Evolutionary conservation across 2,113 vertebrate species (phyloP), one percentile per base, ranked within the genome.

Genomic region (Cepphus grylle): DNA sequence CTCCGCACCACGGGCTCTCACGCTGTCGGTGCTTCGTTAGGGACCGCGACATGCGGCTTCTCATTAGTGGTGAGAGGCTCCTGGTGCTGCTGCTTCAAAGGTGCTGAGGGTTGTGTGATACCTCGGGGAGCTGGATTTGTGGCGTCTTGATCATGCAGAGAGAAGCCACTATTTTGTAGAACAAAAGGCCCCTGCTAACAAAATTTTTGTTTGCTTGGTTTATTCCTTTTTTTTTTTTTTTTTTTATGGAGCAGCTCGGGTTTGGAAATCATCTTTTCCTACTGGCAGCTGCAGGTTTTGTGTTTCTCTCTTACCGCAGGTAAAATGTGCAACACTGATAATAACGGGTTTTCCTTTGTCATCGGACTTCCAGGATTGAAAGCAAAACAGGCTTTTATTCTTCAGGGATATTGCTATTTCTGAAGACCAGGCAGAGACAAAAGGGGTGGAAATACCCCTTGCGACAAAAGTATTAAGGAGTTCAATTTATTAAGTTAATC

Each of bases 401-500:
- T 36, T 58, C n/a, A 17, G 92, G 76, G 96, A 45, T 74, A 32
- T 58, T 27, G 0, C 56, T 49, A 0, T 50, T 90, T 50, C 72
- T 63, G 63, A 77, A 62, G 50, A 63, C 50, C 14, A 6, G 36
- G 45, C 45, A 23, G 69, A 36, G 81, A 85, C 55, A 67, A 53
- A 38, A 88, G 56, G 62, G 62, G n/a, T 63, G 62, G 45, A 77
- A 92, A 82, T 63, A 61, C 38, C n/a, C 42, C 47, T 52, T 58
- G 49, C 79, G 63, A 86, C 62, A 53, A 42, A 96, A 82, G 86
- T 53, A 58, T 90, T 81, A 81, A 87, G 50, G 74, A 86, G 79
- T 66, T 92, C 79, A 26, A 79, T 86, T 92, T 82, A 71, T 73
- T 59, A 74, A 90, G 23, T 91, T 95, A 92, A 90, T 96, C 89